Evolutionary conservation across 2,113 vertebrate species (phyloP).

Genomic region (Lepus americanus): DNA sequence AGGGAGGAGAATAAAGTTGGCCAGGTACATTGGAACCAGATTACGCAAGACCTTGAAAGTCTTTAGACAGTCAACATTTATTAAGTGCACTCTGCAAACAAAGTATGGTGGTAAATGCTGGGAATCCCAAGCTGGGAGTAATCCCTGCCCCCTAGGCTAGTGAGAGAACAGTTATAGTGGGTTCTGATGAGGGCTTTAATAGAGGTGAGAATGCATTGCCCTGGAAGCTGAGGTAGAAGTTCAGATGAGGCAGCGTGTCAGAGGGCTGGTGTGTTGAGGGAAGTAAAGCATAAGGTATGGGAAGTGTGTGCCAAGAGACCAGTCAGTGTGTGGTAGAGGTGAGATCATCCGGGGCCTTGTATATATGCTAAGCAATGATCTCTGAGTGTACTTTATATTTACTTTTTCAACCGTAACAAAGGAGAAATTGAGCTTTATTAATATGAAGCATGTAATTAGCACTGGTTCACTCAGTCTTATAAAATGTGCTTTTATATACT

Average conservation of each 20-base stretch:
- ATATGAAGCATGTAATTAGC: conserved; percentile 36
- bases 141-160: not conserved
- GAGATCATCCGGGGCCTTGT: not conserved
- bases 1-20: conserved; percentile 49
- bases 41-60: conserved; percentile 57
- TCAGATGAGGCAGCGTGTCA: not conserved
- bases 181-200: conserved; percentile 34
- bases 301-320: not conserved
- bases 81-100: conserved; percentile 46
- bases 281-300: not conserved
- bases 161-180: not conserved
- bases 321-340: not conserved
- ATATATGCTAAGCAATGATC: not conserved
- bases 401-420: conserved; percentile 52
- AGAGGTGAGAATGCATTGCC: not conserved
- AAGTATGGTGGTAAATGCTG: conserved; percentile 15
- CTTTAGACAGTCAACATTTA: conserved; percentile 62
- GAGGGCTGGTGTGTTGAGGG: conserved; percentile 5
- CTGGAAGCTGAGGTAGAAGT: not conserved
- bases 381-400: conserved; percentile 20
- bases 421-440: conserved; percentile 24
- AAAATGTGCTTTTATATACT: not conserved
- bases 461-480: conserved; percentile 34
- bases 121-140: conserved; percentile 47
- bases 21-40: conserved; percentile 30